These are phyloP conservation scores for Phragmatobia fuliginosa DNA, from an alignment of 2,888 invertebrate species.

Conservation along the genomic window DNA sequence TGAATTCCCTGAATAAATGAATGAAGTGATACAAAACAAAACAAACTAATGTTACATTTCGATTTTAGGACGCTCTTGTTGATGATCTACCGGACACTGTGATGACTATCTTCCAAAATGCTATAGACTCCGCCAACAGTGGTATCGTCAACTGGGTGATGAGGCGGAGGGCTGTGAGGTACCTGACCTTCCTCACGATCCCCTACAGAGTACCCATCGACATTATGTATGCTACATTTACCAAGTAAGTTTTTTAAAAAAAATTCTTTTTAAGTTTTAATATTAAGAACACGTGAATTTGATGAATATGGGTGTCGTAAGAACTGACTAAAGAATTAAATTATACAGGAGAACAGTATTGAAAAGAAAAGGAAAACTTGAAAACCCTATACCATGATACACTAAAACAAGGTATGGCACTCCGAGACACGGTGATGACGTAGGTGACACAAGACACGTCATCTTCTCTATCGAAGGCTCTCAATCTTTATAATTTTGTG, in stretches of 20 bases:
- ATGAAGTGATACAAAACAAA: not conserved
- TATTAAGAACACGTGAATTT: not conserved
- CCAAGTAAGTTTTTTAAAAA: conserved; percentile 90
- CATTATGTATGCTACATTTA: conserved; percentile 93
- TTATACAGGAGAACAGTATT: no score
- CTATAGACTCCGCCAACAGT: conserved; percentile 96
- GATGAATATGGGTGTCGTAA: no score
- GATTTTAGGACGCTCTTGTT: conserved; percentile 91
- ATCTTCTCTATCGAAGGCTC: no score
- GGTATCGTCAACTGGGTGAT: conserved; percentile 97
- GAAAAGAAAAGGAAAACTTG: no score
- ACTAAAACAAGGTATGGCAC: no score
- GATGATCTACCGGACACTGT: conserved; percentile 97
- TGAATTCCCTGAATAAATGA: no score
- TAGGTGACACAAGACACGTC: no score
- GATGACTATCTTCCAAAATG: conserved; percentile 96
- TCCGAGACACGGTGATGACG: no score
- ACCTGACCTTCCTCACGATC: conserved; percentile 92
- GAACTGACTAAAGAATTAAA: no score
- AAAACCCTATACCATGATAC: no score
- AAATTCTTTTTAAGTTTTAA: not conserved
- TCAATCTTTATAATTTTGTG: no score
- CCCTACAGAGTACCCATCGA: conserved; percentile 96
- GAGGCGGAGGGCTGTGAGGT: conserved; percentile 92
- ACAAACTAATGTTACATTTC: not conserved